Evolutionary conservation across 2,113 vertebrate species (phyloP), one percentile per base, ranked within the genome.

Genomic region (Gobiocypris rarus): DNA sequence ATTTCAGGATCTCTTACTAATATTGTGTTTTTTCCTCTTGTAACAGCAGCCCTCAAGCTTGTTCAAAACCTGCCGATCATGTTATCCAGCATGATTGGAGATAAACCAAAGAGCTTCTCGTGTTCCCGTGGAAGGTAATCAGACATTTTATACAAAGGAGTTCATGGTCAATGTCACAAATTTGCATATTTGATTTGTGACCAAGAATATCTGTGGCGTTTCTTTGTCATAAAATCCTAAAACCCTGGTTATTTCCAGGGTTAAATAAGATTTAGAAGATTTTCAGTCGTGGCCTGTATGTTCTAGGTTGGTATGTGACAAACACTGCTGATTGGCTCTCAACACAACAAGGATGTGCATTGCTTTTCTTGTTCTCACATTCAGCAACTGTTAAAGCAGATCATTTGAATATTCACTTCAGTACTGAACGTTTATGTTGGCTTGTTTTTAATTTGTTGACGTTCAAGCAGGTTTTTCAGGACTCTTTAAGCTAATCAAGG

Each of bases 371-470:
- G 34, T 24, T 15, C 56, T 61, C 58, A 26, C 15, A 9, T 48
- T 3, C 50, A 77, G 52, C 6, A 24, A 59, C 34, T 77, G 26
- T 54, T 22, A 54, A 54, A 24, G 1, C 4, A 56, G 50, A 9
- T 41, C 6, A 71, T 71, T 71, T 71, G 69, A 43, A 58, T 58
- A 41, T 38, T 58, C 10, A 24, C n/a, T 58, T 38, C 52, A n/a
- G 14, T 17, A 22, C 3, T 0, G 31, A 71, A n/a, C 38, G 19
- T 70, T 43, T 31, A 6, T 4, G 3, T 59, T 34, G 34, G 63
- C 34, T 43, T 71, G 11, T 14, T 71, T 70, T 71, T 71, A 24
- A 45, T 45, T 71, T 71, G 11, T 71, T 71, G 69, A 71, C 14
- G 38, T 71, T 45, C 41, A 14, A 24, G 19, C 38, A 5, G 17